These are phyloP conservation scores for Ptychobarbus kaznakovi DNA, from an alignment of 2,797 vertebrate species.

Conservation along the genomic window DNA sequence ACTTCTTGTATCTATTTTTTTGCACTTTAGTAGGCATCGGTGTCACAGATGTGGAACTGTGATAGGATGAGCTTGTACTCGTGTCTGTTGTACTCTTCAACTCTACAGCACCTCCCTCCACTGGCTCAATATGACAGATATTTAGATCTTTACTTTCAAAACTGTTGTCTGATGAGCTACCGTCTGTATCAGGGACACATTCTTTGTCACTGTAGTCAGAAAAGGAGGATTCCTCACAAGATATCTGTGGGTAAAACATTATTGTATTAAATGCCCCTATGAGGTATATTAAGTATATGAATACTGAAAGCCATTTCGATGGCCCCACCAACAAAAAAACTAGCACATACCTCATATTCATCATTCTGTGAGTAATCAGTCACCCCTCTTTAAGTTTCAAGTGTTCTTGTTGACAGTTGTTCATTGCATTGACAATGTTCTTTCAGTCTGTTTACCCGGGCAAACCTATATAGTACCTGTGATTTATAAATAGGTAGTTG, in stretches of 20 bases:
- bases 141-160: slow-evolving; percentile 3
- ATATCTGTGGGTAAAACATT: not conserved
- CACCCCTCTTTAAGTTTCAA: not conserved
- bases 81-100: not conserved
- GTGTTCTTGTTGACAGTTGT: not conserved
- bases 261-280: not conserved
- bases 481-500: not conserved
- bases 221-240: not conserved
- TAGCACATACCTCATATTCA: not conserved
- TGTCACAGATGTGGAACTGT: not conserved
- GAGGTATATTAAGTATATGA: not conserved
- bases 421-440: not conserved
- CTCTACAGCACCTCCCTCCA: not conserved
- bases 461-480: not conserved
- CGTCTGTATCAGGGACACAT: not conserved
- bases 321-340: not conserved
- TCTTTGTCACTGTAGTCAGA: not conserved
- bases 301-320: not conserved
- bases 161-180: not conserved
- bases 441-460: not conserved
- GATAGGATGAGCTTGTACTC: not conserved
- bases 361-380: not conserved
- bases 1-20: slow-evolving; percentile 1
- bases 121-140: not conserved
- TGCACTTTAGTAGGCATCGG: not conserved